phyloP scores from a whole-genome alignment of 1,140 invertebrate species.

The Lerema accius region DNA sequence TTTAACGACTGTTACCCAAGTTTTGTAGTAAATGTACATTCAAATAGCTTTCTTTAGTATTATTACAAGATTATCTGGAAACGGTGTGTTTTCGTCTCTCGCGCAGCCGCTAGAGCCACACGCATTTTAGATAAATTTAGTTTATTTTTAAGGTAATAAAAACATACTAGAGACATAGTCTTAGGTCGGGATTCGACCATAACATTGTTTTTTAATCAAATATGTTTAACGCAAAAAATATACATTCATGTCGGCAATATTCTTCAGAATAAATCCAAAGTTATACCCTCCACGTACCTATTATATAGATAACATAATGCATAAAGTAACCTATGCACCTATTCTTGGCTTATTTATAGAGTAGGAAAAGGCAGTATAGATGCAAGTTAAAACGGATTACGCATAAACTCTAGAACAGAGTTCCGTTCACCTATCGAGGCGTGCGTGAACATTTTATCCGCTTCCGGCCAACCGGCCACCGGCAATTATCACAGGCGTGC shows the following conservation, averaged over 20 bases:
- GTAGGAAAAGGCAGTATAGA: too few relatives aligned
- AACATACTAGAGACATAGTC: too few relatives aligned
- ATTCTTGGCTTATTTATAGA: too few relatives aligned
- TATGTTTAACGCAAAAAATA: too few relatives aligned
- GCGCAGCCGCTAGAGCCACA: not conserved
- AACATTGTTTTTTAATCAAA: too few relatives aligned
- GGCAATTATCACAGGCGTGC: conserved; percentile 67
- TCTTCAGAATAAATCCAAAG: too few relatives aligned
- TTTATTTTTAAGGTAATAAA: too few relatives aligned
- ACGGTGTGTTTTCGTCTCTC: conserved; percentile 1
- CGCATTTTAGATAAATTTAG: not conserved
- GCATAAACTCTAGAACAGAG: conserved; percentile 52
- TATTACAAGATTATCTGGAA: not conserved
- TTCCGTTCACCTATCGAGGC: conserved; percentile 56
- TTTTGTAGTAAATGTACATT: conserved; percentile 14
- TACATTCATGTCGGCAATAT: too few relatives aligned
- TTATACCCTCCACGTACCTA: too few relatives aligned
- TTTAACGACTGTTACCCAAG: conserved; percentile 16
- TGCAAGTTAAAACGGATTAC: conserved; percentile 27
- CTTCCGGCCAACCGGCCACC: conserved; percentile 52
- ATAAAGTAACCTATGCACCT: too few relatives aligned
- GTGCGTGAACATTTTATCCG: conserved; percentile 77
- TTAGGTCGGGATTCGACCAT: too few relatives aligned
- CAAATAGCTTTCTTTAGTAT: conserved; percentile 6
- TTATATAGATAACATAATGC: too few relatives aligned